A percentile compares a stretch with the other conserved stretches of the same genome.
These are phyloP conservation scores for Trachythela sp. DNA, from an alignment of 64 coral and sea anemone species.

Conservation along the genomic window DNA sequence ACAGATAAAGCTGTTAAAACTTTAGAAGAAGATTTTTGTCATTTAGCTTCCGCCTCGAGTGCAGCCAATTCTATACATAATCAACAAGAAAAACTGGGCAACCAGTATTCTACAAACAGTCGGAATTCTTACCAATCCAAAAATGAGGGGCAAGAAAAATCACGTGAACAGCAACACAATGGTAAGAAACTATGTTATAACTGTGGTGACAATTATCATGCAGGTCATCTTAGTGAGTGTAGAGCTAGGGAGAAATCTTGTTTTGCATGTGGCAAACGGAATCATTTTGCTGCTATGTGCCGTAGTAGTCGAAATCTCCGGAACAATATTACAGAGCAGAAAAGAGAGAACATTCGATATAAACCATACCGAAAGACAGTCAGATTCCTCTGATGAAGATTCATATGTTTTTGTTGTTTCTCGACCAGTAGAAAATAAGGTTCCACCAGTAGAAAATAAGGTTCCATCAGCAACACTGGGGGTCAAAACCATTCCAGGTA, in stretches of 20 bases:
- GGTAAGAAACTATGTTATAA: neutral
- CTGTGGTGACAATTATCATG: neutral
- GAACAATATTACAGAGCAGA: neutral
- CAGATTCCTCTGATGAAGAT: neutral
- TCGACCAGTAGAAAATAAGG: neutral
- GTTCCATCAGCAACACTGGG: neutral
- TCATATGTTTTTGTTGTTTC: neutral
- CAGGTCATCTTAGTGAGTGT: constrained; percentile 12
- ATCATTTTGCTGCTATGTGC: constrained; percentile 7
- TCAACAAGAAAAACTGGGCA: neutral
- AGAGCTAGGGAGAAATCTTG: neutral
- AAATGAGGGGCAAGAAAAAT: neutral
- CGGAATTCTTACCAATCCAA: neutral
- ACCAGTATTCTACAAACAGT: neutral
- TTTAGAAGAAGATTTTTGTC: neutral
- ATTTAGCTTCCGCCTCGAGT: neutral
- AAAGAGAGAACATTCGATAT: neutral
- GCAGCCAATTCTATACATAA: neutral
- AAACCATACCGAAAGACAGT: neutral
- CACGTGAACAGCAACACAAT: neutral
- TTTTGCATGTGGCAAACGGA: neutral
- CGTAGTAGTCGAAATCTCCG: neutral
- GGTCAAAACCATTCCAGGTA: neutral
- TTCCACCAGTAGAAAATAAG: neutral
- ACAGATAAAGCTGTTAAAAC: constrained; percentile 5